A percentile compares a stretch with the other conserved stretches of the same genome.
These are phyloP conservation scores for Lontra canadensis DNA, from an alignment of 2,113 vertebrate genomes.

Conservation along the genomic window DNA sequence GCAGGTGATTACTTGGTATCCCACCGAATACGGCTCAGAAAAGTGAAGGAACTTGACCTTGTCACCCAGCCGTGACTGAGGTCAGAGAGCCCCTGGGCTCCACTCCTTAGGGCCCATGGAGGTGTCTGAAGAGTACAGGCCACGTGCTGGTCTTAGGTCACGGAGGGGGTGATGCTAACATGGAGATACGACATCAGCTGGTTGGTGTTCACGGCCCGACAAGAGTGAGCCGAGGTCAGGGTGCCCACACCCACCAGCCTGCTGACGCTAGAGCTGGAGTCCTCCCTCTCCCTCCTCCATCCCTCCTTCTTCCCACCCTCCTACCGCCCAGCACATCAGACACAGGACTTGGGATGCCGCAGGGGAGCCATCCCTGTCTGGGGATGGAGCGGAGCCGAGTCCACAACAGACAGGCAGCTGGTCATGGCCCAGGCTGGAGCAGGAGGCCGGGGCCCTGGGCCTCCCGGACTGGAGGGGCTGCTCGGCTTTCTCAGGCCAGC, in stretches of 20 bases:
- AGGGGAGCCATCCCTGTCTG: rapidly evolving
- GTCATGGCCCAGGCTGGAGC: neutral
- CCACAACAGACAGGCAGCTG: neutral
- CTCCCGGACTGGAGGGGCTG: too few species aligned
- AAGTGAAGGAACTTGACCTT: neutral
- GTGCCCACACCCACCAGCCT: too few species aligned
- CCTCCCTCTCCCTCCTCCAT: neutral
- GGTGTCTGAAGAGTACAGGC: rapidly evolving
- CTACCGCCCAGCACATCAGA: rapidly evolving
- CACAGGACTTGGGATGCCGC: rapidly evolving
- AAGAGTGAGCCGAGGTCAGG: neutral
- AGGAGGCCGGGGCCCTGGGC: neutral
- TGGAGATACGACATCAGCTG: neutral
- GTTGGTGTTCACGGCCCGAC: rapidly evolving
- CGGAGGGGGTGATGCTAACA: too few species aligned
- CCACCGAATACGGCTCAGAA: neutral
- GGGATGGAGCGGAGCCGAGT: neutral
- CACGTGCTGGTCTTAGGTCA: neutral
- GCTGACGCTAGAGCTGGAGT: neutral
- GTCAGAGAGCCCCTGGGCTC: neutral
- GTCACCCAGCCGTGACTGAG: neutral
- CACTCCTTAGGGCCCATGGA: neutral
- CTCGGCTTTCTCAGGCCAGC: neutral
- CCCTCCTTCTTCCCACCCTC: too few species aligned
- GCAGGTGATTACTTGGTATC: neutral